These are phyloP conservation scores for Spongilla lacustris DNA, from an alignment of 37 sponge, comb jelly and placozoan species.

Conservation along the genomic window DNA sequence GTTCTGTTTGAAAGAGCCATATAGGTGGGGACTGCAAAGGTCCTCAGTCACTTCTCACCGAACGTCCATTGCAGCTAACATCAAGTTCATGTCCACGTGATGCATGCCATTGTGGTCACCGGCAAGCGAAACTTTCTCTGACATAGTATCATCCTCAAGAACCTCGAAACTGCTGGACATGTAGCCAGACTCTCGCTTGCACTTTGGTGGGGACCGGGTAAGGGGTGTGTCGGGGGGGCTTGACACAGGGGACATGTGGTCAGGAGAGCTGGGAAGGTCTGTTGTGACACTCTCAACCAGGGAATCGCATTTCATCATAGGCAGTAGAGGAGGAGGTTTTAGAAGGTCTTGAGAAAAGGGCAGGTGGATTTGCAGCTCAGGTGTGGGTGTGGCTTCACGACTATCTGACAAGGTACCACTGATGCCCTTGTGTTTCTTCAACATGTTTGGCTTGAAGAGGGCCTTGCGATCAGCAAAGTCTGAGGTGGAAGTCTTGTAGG, in stretches of 20 bases:
- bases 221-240: constrained; percentile 54
- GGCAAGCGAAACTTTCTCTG: background rate
- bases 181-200: constrained; percentile 71
- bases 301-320: constrained; percentile 27
- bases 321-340: constrained; percentile 4
- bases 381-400: background rate
- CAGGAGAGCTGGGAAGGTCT: constrained; percentile 29
- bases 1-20: background rate
- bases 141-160: background rate
- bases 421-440: constrained; percentile 11
- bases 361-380: background rate
- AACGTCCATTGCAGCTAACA: background rate
- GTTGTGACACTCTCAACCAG: constrained; percentile 42
- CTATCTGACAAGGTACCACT: background rate
- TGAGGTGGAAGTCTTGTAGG: constrained; percentile 61
- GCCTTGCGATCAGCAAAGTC: constrained; percentile 59
- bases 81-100: background rate
- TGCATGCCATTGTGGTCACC: background rate
- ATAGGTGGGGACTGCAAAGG: background rate
- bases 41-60: background rate
- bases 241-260: constrained; percentile 25
- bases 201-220: background rate
- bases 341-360: background rate
- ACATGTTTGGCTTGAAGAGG: constrained; percentile 59
- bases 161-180: constrained; percentile 64